phyloP scores from a whole-genome alignment of 1,140 invertebrate genomes.

The Diachasmimorpha longicaudata region DNA sequence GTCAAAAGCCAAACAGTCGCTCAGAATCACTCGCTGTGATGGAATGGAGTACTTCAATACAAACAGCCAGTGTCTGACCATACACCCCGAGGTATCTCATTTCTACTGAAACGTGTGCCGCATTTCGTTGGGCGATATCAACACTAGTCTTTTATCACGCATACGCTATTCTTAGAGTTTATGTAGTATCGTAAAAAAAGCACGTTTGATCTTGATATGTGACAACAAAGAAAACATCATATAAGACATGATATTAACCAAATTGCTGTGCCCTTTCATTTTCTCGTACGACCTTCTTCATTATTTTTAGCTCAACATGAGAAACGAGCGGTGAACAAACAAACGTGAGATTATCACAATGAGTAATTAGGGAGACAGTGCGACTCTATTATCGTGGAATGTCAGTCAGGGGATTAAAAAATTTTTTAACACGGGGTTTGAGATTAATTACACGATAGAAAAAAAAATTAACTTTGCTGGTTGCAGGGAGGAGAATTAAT shows the following conservation, averaged over 20 bases:
- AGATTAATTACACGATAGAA: too few species aligned
- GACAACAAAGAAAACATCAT: neutral
- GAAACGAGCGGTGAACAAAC: neutral
- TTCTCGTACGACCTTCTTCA: neutral
- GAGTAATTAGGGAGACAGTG: neutral
- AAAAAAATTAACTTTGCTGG: too few species aligned
- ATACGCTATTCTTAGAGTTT: constrained; percentile 2
- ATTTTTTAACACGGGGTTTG: too few species aligned
- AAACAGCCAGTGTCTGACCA: constrained; percentile 11
- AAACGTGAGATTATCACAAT: neutral
- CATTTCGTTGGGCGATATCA: constrained; percentile 4
- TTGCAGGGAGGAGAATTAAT: too few species aligned
- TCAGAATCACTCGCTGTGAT: neutral
- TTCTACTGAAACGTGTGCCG: constrained; percentile 12
- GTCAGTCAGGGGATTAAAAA: neutral
- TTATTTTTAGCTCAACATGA: neutral
- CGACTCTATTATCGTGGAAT: neutral
- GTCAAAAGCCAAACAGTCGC: neutral
- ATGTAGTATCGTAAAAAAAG: neutral
- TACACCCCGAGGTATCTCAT: neutral
- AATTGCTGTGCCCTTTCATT: neutral
- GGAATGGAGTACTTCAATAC: neutral
- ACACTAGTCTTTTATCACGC: neutral
- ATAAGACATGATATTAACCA: neutral
- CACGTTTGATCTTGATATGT: neutral